phyloP scores from a whole-genome alignment of 2,797 vertebrate species.

The Cyclura pinguis region DNA sequence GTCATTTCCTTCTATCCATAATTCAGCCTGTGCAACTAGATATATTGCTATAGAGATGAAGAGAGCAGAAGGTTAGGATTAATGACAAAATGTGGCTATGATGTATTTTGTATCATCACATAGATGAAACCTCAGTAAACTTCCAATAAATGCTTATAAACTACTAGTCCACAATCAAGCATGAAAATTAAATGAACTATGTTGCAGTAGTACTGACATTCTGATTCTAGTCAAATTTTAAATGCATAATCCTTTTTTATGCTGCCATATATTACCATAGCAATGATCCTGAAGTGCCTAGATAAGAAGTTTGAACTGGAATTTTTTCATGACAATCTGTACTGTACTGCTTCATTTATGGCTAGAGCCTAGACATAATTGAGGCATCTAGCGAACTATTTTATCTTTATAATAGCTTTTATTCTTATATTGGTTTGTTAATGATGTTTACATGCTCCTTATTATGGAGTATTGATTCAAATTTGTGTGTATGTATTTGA shows the following conservation, averaged over 20 bases:
- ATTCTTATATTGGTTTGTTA: slow-evolving; percentile 27
- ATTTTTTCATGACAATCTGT: neutral
- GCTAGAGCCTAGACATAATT: neutral
- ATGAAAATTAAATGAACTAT: neutral
- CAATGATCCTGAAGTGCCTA: slow-evolving; percentile 8
- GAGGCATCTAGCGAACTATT: neutral
- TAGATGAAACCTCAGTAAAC: neutral
- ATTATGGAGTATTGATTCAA: slow-evolving; percentile 18
- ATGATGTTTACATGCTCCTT: neutral
- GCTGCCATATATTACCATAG: neutral
- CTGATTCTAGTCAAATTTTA: neutral
- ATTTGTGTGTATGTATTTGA: slow-evolving; percentile 6
- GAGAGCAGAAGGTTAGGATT: neutral
- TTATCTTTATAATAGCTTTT: slow-evolving; percentile 6
- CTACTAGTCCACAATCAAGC: neutral
- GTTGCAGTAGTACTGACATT: neutral
- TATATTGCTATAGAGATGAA: neutral
- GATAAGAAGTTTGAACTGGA: neutral
- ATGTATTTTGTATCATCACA: neutral
- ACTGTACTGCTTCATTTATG: neutral
- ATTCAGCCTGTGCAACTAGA: neutral
- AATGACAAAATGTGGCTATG: neutral
- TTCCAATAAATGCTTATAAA: neutral
- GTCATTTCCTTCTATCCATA: neutral
- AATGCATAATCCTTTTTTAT: neutral